These are phyloP conservation scores for Papilio gigon DNA, from an alignment of 2,888 invertebrate species.

Conservation along the genomic window DNA sequence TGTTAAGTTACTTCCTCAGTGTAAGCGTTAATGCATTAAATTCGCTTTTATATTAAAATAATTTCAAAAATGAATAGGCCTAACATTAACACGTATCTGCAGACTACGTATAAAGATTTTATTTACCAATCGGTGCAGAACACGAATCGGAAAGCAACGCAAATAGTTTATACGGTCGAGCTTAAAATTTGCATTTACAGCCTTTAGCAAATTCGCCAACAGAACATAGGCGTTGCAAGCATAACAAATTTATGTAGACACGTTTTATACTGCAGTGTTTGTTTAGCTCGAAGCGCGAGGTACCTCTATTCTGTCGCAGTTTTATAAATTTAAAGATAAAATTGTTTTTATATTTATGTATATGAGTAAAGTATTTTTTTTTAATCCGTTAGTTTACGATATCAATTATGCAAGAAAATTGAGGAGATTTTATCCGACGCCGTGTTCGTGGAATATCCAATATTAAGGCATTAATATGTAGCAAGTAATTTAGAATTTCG, in stretches of 20 bases:
- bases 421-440: not conserved
- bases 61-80: not conserved
- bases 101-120: constrained; percentile 1
- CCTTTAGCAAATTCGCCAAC: constrained; percentile 30
- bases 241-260: constrained; percentile 25
- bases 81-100: not conserved
- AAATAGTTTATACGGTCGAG: constrained; percentile 16
- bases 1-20: not conserved
- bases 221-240: constrained; percentile 27
- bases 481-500: constrained; percentile 29
- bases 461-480: constrained; percentile 28
- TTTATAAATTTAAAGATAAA: constrained; percentile 7
- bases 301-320: constrained; percentile 9
- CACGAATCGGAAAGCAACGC: constrained; percentile 4
- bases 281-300: constrained; percentile 3
- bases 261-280: constrained; percentile 22
- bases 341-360: not conserved
- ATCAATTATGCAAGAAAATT: not conserved
- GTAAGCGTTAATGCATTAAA: not conserved
- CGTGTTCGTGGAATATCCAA: constrained; percentile 16
- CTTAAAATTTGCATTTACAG: constrained; percentile 32
- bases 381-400: not conserved
- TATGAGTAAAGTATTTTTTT: too few species aligned
- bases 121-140: constrained; percentile 7
- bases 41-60: not conserved